Base-by-base conservation (phyloP, 2,888 invertebrate genomes). In the Isoperla grammatica region DNA sequence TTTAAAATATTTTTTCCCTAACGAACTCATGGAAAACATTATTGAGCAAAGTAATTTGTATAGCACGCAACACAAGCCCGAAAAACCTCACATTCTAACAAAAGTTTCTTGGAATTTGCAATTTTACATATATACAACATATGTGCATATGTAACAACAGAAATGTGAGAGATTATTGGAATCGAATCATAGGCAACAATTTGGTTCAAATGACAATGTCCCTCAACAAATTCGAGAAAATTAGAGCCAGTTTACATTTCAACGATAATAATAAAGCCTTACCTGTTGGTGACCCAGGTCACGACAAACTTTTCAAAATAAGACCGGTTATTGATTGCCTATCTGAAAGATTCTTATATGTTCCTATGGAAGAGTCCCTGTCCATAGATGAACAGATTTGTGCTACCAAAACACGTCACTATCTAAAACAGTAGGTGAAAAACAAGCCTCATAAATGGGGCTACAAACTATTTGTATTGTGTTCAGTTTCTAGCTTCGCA, bases 361-460 rank as follows among this genome's bases (percentile, higher is more conserved):
- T 72, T 58, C 64, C 71, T 48, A 62, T 69, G 37, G 68, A 71
- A 53, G 66, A 68, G 15, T 65, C 58, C 65, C 59, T 65, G 72
- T 69, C 69, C 12, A 43, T 69, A 13, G 68, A 69, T 60, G 66
- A 69, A 55, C 68, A 68, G 53, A 63, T 68, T 55, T 67, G 70
- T 66, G 65, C 71, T 6, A 72, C 70, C 35, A 73, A 72, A 67
- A 63, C 68, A 11, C 62, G 65, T 58, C 67, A 68, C 56, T 67
- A 64, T 49, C 53, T 71, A 57, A 70, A 69, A 62, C 68, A 70
- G 37, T 70, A 69, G 59, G 55, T 69, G 42, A 68, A 69, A 13
- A 67, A 64, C 11, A 67, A 67, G 58, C 66, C 66, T 4, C 61
- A 67, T 57, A 68, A 67, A 62, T 67, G 63, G 64, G 65, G 66